These are phyloP conservation scores for Chlorodrepanis virens DNA, from an alignment of 2,113 vertebrate genomes.

Conservation along the genomic window DNA sequence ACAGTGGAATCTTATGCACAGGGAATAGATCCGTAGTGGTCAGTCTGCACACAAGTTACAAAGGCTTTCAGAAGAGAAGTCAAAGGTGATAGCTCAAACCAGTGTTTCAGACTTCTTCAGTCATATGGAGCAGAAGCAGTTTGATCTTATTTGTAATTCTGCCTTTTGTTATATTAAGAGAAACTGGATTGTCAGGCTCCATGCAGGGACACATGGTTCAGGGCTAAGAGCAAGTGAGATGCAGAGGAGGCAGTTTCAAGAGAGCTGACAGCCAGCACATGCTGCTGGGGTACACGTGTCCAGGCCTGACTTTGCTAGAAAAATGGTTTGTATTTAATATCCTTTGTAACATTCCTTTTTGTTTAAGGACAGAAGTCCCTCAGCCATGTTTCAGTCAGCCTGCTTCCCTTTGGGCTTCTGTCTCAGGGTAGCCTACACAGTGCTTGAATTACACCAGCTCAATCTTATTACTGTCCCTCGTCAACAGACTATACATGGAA, in stretches of 20 bases:
- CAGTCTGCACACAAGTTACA: not conserved
- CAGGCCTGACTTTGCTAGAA: not conserved
- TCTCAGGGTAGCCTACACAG: not conserved
- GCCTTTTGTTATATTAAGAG: not conserved
- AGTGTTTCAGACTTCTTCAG: not conserved
- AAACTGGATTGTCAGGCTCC: not conserved
- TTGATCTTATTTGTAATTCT: not conserved
- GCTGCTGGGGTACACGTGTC: not conserved
- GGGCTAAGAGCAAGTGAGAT: not conserved
- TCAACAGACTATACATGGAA: constrained; percentile 41
- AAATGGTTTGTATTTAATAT: not conserved
- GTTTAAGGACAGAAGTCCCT: not conserved
- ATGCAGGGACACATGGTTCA: not conserved
- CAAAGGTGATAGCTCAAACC: not conserved
- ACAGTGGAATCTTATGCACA: not conserved
- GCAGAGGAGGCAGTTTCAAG: not conserved
- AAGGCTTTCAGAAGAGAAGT: not conserved
- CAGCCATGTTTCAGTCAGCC: not conserved
- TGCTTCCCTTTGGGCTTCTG: not conserved
- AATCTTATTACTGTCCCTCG: constrained; percentile 36
- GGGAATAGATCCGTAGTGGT: not conserved
- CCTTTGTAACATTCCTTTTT: not conserved
- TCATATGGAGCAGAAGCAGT: not conserved
- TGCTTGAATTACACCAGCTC: not conserved
- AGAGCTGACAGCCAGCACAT: not conserved